Percentiles rank a stretch among this genome's conserved stretches.
phyloP scores from a whole-genome alignment of 1,140 invertebrate genomes.

The Caenorhabditis briggsae region DNA sequence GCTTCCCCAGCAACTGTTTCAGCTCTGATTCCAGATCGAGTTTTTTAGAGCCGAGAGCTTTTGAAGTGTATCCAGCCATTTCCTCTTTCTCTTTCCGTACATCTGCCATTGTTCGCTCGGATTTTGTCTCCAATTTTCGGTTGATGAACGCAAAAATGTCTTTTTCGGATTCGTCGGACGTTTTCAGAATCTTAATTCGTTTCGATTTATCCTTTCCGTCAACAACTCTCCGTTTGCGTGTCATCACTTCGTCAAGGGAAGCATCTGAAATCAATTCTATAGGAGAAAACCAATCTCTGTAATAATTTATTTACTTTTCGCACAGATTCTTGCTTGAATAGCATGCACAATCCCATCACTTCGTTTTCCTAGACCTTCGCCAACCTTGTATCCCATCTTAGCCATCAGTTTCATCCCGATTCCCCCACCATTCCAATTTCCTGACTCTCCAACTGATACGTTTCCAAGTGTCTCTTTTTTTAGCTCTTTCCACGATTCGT shows the following conservation, averaged over 20 bases:
- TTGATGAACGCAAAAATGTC: conserved; percentile 55
- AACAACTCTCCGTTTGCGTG: conserved; percentile 6
- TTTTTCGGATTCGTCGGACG: conserved; percentile 3
- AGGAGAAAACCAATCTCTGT: neutral
- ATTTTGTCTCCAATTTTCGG: conserved; percentile 31
- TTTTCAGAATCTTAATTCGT: neutral
- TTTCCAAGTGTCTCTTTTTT: conserved; percentile 48
- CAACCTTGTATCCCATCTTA: conserved; percentile 56
- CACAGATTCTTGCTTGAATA: conserved; percentile 49
- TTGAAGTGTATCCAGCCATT: conserved; percentile 29
- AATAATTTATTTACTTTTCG: conserved; percentile 10
- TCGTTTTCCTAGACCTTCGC: conserved; percentile 46
- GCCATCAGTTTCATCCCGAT: conserved; percentile 45
- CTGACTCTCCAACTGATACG: conserved; percentile 24
- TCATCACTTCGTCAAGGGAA: conserved; percentile 39
- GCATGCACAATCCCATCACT: conserved; percentile 55
- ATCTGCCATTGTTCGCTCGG: neutral
- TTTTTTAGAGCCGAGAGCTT: conserved; percentile 12
- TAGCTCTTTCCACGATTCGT: conserved; percentile 37
- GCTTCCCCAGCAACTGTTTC: neutral
- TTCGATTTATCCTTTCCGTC: conserved; percentile 21
- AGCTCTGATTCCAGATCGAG: conserved; percentile 13
- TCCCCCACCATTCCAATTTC: conserved; percentile 50
- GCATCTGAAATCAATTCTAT: conserved; percentile 44
- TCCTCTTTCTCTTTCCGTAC: neutral